Evolutionary conservation across 1,140 invertebrate genomes (phyloP).

Genomic region (Platorchestia sp.): DNA sequence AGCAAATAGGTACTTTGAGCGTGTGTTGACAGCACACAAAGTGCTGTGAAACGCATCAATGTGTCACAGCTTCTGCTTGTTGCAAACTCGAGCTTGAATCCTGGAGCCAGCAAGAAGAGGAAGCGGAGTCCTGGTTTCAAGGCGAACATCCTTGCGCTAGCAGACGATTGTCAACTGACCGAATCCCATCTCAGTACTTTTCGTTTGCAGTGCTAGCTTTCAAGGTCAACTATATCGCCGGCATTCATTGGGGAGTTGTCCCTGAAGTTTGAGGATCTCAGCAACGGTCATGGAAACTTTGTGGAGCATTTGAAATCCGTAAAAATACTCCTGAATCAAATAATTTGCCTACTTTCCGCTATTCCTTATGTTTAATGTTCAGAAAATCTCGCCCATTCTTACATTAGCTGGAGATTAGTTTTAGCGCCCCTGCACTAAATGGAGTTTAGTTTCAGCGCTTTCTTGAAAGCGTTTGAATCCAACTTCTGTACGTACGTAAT

Average conservation of each 20-base stretch:
- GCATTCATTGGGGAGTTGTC: background rate
- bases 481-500: background rate
- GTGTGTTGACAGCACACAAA: background rate
- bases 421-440: too few species aligned
- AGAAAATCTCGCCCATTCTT: background rate
- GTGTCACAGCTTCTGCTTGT: background rate
- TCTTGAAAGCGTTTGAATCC: background rate
- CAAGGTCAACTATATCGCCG: conserved; percentile 4
- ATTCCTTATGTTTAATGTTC: background rate
- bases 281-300: background rate
- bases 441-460: background rate
- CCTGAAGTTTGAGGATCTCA: background rate
- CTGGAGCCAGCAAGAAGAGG: background rate
- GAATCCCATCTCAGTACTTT: background rate
- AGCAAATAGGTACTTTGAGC: background rate
- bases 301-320: background rate
- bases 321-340: background rate
- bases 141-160: conserved; percentile 36
- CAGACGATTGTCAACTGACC: conserved; percentile 42
- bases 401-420: background rate
- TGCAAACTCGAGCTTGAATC: background rate
- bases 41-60: background rate
- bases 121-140: conserved; percentile 39
- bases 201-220: background rate
- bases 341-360: background rate